Base-by-base conservation (phyloP, 2,888 invertebrate species). In the Psylliodes chrysocephalus region DNA sequence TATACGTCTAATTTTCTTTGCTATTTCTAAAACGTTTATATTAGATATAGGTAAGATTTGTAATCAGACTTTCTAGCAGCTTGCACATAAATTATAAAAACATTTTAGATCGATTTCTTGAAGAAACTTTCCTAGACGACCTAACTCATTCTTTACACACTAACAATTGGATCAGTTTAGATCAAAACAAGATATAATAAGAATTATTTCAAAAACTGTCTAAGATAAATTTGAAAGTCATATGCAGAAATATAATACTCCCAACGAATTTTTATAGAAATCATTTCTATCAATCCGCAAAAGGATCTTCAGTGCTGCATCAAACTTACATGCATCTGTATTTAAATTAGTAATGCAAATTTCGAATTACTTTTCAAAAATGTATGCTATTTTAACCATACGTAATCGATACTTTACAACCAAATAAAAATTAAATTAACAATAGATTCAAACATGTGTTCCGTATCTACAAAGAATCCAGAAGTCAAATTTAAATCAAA, bases 401-500 rank as follows among this genome's bases (percentile, higher is more conserved):
- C 51, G 73, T 70, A 73, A 73, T 72, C 66, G 73, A 73, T 73
- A 73, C 72, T 71, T 71, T 70, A 60, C 64, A 68, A 46, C 65
- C 30, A 60, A 40, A 56, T 55, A 30, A 54, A 63, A 64, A 60
- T 42, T 60, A 62, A 25, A 42, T 59, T 59, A 44, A 60, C 51
- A 55, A 64, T 56, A 53, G 63, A 66, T 62, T 69, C 55, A 59
- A 68, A 69, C 76, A 76, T 75, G 73, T 77, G 77, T 74, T 73
- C 69, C 66, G 65, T 67, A 73, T 72, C 69, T 52, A 75, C 73
- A 78, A 59, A 54, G 72, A 77, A 79, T 77, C 71, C 64, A 69
- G 72, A 79, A 78, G 77, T 79, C 78, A 78, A 70, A 77, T 77
- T 73, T 75, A 75, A 78, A 77, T 77, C 77, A 73, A 73, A 77